Evolutionary conservation across 2,113 vertebrate species (phyloP).

Genomic region (Lycaon pictus): DNA sequence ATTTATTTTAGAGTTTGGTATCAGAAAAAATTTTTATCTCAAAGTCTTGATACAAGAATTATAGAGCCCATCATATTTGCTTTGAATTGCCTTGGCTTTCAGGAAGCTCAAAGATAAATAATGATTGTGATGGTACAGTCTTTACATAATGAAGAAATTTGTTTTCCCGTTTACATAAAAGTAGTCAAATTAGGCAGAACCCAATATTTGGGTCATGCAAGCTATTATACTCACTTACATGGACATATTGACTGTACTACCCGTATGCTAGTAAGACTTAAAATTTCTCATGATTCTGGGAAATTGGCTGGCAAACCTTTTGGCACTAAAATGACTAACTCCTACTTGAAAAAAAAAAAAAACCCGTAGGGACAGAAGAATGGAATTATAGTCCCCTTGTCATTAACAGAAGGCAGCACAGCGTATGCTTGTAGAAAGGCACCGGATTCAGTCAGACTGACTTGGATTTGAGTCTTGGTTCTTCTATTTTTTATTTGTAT

Average conservation of each 20-base stretch:
- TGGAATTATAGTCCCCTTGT: neutral
- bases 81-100: neutral
- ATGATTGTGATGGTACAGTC: neutral
- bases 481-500: neutral
- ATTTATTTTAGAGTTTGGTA: constrained; percentile 57
- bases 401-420: neutral
- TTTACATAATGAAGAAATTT: neutral
- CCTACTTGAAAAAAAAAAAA: constrained; percentile 19
- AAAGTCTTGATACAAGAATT: neutral
- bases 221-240: neutral
- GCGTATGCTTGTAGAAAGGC: neutral
- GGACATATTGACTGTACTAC: neutral
- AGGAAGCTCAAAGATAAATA: constrained; percentile 50
- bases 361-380: neutral
- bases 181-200: neutral
- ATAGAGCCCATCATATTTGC: neutral
- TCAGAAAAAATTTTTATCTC: neutral
- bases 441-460: neutral
- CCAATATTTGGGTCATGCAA: neutral
- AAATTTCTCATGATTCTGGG: neutral
- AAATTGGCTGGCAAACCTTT: constrained; percentile 29
- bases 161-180: constrained; percentile 20
- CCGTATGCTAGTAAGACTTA: neutral
- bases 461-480: neutral
- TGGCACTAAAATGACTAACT: constrained; percentile 13